A percentile compares a stretch with the other conserved stretches of the same genome.
These are phyloP conservation scores for Brachypalpus laphriformis DNA, from an alignment of 2,888 invertebrate genomes.

Conservation along the genomic window DNA sequence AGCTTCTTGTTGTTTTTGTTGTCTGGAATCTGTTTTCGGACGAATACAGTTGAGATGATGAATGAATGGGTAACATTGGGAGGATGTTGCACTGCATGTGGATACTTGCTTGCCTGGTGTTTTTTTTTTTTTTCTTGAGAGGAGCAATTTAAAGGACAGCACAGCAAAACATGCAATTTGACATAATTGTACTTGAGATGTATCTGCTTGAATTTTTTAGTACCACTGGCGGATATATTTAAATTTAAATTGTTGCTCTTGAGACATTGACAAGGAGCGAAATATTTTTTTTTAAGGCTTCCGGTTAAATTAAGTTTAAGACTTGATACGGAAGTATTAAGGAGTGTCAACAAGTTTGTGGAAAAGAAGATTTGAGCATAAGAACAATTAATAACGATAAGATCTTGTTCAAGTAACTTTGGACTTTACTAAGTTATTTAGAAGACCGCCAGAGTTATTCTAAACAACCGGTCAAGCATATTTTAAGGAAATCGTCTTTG, in stretches of 20 bases:
- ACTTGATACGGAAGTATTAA: not conserved
- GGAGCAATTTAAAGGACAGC: conserved; percentile 43
- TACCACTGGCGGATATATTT: not conserved
- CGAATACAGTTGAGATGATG: conserved; percentile 37
- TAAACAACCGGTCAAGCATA: no score
- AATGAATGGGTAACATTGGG: conserved; percentile 48
- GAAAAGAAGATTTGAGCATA: not conserved
- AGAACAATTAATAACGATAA: no score
- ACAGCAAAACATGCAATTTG: conserved; percentile 22
- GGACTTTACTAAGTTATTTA: no score
- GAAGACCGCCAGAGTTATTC: no score
- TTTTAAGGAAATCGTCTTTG: no score
- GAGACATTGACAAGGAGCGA: conserved; percentile 18
- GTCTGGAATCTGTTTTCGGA: conserved; percentile 7
- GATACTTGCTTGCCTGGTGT: conserved; percentile 11
- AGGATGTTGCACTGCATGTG: conserved; percentile 36
- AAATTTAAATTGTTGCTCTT: conserved; percentile 45
- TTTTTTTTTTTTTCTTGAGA: not conserved
- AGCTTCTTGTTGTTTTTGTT: not conserved
- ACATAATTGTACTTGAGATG: conserved; percentile 41
- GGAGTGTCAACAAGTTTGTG: not conserved
- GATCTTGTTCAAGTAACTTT: no score
- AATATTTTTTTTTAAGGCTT: not conserved
- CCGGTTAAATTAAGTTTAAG: not conserved
- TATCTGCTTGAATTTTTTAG: not conserved